Percentiles rank a stretch among this genome's conserved stretches.
Conservation (phyloP, 2,113 vertebrate genomes). For the Mungos mungo region DNA sequence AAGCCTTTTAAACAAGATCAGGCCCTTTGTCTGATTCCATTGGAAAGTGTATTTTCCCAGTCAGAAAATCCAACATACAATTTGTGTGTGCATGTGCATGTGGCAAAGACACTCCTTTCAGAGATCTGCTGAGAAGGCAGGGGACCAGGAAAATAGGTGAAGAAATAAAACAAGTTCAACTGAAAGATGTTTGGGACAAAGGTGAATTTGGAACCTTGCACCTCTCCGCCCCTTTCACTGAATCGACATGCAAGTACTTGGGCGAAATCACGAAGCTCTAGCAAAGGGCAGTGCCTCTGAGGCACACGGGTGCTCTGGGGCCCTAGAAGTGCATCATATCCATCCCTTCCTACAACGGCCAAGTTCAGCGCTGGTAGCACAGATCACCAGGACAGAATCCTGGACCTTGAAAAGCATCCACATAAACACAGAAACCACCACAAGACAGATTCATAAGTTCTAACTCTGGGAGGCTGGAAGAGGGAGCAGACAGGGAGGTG, state of each 20-base stretch:
- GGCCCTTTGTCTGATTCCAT: neutral
- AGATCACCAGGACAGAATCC: neutral
- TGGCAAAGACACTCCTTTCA: neutral
- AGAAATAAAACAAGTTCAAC: neutral
- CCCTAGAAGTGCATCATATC: accelerated
- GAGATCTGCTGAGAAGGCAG: neutral
- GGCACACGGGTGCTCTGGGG: accelerated
- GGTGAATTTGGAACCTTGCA: neutral
- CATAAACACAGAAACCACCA: neutral
- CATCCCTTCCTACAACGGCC: neutral
- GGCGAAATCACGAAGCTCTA: neutral
- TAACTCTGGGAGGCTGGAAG: neutral
- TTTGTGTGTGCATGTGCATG: neutral
- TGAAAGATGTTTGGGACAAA: neutral
- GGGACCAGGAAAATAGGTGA: neutral
- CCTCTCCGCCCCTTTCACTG: neutral
- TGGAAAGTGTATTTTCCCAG: neutral
- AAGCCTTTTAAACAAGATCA: neutral
- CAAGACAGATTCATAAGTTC: neutral
- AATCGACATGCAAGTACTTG: neutral
- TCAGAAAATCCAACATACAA: neutral
- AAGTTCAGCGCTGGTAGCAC: neutral
- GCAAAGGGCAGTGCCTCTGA: neutral
- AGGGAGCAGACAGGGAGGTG: neutral
- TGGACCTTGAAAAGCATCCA: neutral